phyloP scores from a whole-genome alignment of 2,113 vertebrate species.

The Emberiza fucata region DNA sequence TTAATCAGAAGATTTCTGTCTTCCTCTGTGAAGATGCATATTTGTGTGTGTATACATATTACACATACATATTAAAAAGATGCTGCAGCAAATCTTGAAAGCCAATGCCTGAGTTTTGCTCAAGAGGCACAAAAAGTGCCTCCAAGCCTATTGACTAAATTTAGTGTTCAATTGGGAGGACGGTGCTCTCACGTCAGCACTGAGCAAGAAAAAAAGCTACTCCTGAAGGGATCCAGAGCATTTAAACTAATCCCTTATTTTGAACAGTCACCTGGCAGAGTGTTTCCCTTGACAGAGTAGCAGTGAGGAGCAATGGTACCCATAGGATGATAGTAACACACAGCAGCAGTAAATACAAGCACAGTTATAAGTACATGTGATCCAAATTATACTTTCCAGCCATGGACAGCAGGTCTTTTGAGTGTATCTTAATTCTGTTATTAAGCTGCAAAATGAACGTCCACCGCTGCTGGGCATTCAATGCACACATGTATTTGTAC shows the following conservation, averaged over 20 bases:
- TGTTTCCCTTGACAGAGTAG: background rate
- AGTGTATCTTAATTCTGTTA: background rate
- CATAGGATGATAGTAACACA: background rate
- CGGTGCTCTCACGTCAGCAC: background rate
- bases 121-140: background rate
- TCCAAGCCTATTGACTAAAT: background rate
- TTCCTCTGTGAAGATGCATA: background rate
- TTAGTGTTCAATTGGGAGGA: background rate
- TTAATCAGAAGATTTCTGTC: background rate
- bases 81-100: background rate
- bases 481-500: rapidly evolving
- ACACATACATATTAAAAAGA: background rate
- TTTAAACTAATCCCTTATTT: background rate
- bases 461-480: background rate
- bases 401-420: background rate
- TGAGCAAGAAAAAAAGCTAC: background rate
- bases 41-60: background rate
- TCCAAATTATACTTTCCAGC: background rate
- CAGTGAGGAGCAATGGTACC: background rate
- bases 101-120: background rate
- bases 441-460: background rate
- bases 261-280: background rate
- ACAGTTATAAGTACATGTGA: background rate
- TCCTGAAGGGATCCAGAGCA: background rate
- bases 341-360: background rate